Conservation (phyloP, 2,113 vertebrate species). For the Serinus canaria region DNA sequence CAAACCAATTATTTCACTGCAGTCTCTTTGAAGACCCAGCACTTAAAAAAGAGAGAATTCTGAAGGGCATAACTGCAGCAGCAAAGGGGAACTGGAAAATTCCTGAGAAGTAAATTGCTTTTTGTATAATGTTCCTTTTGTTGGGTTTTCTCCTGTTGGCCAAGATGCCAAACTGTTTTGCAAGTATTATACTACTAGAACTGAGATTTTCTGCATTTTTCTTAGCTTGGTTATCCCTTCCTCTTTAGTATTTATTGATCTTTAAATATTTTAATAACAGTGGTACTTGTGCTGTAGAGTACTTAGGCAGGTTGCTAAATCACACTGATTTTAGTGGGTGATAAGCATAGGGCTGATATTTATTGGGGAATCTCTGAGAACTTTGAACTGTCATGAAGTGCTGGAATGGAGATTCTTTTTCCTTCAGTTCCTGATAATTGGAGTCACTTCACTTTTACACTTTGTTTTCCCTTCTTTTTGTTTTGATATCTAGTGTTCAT, state of each 20-base stretch:
- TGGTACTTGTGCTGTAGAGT: not conserved
- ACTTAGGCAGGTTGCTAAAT: not conserved
- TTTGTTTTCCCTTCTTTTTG: not conserved
- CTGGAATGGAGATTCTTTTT: not conserved
- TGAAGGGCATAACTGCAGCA: not conserved
- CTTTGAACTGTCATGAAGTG: not conserved
- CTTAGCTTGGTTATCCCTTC: not conserved
- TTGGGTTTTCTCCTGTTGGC: not conserved
- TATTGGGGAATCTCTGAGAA: not conserved
- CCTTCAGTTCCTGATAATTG: not conserved
- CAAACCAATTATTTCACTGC: not conserved
- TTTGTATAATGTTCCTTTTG: not conserved
- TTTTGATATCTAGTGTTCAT: not conserved
- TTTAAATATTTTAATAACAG: not conserved
- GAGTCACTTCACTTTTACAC: not conserved
- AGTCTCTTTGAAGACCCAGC: not conserved
- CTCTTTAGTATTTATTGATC: not conserved
- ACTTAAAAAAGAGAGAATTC: not conserved
- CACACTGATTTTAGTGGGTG: not conserved
- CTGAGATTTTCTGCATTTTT: not conserved
- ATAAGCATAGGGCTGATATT: not conserved
- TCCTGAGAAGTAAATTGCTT: slow-evolving; percentile 8
- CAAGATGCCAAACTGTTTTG: not conserved
- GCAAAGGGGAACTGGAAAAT: not conserved
- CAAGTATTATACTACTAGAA: not conserved